phyloP scores from a whole-genome alignment of 2,113 vertebrate genomes.

The Forbesichthys agassizii region DNA sequence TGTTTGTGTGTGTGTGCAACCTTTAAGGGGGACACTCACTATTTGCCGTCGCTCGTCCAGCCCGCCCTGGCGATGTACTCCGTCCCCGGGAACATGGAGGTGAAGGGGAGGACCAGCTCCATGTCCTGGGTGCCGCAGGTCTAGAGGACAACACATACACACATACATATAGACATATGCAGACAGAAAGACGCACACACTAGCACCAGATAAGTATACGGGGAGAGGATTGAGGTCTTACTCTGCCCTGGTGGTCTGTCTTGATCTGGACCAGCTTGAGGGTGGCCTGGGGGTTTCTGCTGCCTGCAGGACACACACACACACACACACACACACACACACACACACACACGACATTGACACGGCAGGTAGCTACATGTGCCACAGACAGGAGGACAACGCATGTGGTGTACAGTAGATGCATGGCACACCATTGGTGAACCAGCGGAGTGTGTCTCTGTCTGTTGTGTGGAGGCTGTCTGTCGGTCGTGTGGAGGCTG shows the following conservation, averaged over 20 bases:
- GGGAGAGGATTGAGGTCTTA: conserved; percentile 53
- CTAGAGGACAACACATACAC: conserved; percentile 64
- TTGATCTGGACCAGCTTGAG: conserved; percentile 91
- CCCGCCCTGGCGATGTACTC: conserved; percentile 95
- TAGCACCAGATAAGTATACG: background rate
- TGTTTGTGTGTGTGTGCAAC: background rate
- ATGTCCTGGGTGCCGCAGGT: conserved; percentile 86
- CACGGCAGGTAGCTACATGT: no score
- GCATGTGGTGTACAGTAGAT: no score
- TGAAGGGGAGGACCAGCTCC: conserved; percentile 88
- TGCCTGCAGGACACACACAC: conserved; percentile 75
- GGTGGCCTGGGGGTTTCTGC: conserved; percentile 93
- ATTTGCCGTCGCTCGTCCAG: conserved; percentile 94
- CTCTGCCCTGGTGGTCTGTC: conserved; percentile 86
- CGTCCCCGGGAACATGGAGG: conserved; percentile 83
- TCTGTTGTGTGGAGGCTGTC: no score
- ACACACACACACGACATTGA: background rate
- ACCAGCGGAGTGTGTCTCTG: no score
- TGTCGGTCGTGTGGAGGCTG: no score
- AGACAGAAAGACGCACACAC: background rate
- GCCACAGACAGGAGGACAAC: no score
- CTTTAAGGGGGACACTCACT: conserved; percentile 69
- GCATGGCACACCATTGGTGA: no score
- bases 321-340: background rate
- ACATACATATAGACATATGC: background rate